Percentiles rank a stretch among this genome's conserved stretches.
Evolutionary conservation across 2,888 invertebrate genomes (phyloP).

Genomic region (Sturmia bella): DNA sequence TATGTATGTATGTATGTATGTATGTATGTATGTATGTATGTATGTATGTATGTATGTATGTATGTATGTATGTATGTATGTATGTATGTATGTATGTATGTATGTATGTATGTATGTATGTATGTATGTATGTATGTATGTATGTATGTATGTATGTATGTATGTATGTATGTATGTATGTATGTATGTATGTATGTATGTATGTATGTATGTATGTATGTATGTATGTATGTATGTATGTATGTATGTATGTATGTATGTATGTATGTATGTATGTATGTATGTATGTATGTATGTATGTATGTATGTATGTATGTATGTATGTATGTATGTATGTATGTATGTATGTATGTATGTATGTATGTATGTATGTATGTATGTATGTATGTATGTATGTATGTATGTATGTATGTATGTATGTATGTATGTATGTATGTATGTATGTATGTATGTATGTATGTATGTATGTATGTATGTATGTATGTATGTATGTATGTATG

Average conservation of each 20-base stretch:
- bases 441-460: too few species aligned
- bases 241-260: not conserved
- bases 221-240: not conserved
- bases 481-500: too few species aligned
- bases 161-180: not conserved
- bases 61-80: not conserved
- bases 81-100: not conserved
- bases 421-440: too few species aligned
- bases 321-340: not conserved
- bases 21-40: not conserved
- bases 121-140: not conserved
- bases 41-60: not conserved
- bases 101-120: not conserved
- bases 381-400: too few species aligned
- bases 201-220: not conserved
- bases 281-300: not conserved
- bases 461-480: too few species aligned
- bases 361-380: too few species aligned
- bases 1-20: not conserved
- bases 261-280: not conserved
- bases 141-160: not conserved
- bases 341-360: not conserved
- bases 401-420: too few species aligned
- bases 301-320: conserved; percentile 1
- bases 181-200: not conserved